Evolutionary conservation across 2,113 vertebrate genomes (phyloP), one percentile per base, ranked within the genome.

Genomic region (Scomber colias): DNA sequence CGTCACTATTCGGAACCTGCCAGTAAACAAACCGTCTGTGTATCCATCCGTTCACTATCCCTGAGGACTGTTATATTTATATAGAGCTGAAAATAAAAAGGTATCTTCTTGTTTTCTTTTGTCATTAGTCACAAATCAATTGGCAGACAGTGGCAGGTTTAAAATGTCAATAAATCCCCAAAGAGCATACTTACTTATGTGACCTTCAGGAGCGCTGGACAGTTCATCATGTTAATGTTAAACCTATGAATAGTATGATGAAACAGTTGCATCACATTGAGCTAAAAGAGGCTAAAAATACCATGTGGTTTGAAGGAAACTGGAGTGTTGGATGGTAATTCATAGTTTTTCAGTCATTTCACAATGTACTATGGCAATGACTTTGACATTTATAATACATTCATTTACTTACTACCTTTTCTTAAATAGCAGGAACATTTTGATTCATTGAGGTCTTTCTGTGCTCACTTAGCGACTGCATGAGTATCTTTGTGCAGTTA

Each of bases 1-100:
- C 6, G 40, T 71, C 77, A 77, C 76, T 82, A 90, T 89, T 86
- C 55, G 64, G 53, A 75, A 86, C 49, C 4, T 40, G 68, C 54
- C 77, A 59, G 82, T 89, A 86, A 89, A 87, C 70, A 88, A 76
- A 88, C 71, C 44, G 12, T 62, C 56, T 45, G 31, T 21, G 50
- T 57, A 59, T 45, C 56, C 1, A 13, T 27, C 12, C 27, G 56
- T 45, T 56, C 60, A 30, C 69, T 17, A 21, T 10, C 19, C 14
- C 14, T n/a, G 30, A 6, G 49, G 44, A 46, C 17, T 46, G 24
- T 56, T 3, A 19, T 7, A 13, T 17, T 57, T 73, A 5, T 6
- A 27, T 27, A 11, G 0, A 50, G 17, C 14, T 24, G 0, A 30
- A 46, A 73, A 14, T 9, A 2, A 48, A 46, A 30, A 57, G 11